Conservation (phyloP, 2,888 invertebrate species). For the Smittia aterrima region DNA sequence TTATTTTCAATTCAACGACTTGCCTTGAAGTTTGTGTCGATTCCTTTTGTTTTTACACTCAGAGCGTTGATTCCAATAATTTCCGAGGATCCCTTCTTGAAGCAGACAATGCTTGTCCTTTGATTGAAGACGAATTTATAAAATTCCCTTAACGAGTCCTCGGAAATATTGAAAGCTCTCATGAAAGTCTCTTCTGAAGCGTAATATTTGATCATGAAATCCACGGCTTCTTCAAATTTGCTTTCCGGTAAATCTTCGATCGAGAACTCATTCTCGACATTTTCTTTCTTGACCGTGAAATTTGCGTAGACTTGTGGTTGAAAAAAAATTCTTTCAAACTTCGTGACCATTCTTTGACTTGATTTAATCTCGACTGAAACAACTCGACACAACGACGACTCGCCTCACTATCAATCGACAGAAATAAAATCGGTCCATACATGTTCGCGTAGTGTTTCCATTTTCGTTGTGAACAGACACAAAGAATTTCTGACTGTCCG, state of each 20-base stretch:
- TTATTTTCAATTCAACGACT: background rate
- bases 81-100: background rate
- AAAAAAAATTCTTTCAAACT: background rate
- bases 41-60: conserved; percentile 10
- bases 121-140: background rate
- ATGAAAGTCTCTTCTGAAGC: conserved; percentile 1
- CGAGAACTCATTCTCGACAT: background rate
- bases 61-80: background rate
- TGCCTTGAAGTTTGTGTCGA: background rate
- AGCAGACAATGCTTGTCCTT: background rate
- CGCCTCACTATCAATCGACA: too few relatives aligned
- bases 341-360: background rate
- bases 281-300: background rate
- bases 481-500: too few relatives aligned
- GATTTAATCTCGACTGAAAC: background rate
- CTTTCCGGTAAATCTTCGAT: conserved; percentile 32
- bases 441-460: too few relatives aligned
- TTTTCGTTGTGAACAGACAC: too few relatives aligned
- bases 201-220: conserved; percentile 26
- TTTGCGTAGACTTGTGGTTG: background rate
- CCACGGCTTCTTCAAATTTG: conserved; percentile 24
- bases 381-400: too few relatives aligned
- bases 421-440: too few relatives aligned
- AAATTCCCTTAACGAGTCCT: background rate
- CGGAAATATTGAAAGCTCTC: background rate